Evolutionary conservation across 1,140 invertebrate genomes (phyloP).

Genomic region (Pogonus chalceus): DNA sequence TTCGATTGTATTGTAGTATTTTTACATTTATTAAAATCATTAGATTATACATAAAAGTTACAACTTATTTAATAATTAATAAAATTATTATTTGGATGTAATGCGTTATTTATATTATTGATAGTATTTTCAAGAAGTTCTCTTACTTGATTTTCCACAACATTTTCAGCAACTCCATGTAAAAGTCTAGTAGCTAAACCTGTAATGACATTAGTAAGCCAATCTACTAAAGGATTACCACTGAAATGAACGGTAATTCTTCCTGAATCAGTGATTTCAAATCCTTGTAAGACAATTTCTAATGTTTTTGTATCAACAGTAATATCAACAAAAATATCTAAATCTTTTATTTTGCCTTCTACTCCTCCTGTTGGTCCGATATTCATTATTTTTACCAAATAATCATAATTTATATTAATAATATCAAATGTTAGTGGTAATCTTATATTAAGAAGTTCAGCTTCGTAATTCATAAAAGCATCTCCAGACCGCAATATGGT

Average conservation of each 20-base stretch:
- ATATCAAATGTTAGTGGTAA: slow-evolving; percentile 6
- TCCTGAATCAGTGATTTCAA: slow-evolving; percentile 26
- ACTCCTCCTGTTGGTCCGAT: slow-evolving; percentile 38
- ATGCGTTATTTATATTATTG: slow-evolving; percentile 15
- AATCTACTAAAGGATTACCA: slow-evolving; percentile 37
- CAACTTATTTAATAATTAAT: no score
- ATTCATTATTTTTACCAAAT: slow-evolving; percentile 38
- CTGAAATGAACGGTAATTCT: slow-evolving; percentile 35
- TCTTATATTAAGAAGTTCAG: slow-evolving; percentile 33
- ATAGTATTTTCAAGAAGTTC: slow-evolving; percentile 15
- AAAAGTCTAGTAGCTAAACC: slow-evolving; percentile 34
- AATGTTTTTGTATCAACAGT: slow-evolving; percentile 28
- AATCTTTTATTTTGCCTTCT: slow-evolving; percentile 31
- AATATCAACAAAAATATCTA: slow-evolving; percentile 33
- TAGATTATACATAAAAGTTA: no score
- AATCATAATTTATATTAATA: slow-evolving; percentile 38
- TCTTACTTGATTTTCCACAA: slow-evolving; percentile 28
- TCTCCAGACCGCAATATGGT: slow-evolving; percentile 35
- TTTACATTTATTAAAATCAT: no score
- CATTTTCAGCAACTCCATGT: slow-evolving; percentile 33
- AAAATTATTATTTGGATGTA: no score
- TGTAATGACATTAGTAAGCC: slow-evolving; percentile 37
- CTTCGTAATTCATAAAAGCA: slow-evolving; percentile 35
- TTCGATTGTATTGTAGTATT: no score
- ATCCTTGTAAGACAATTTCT: slow-evolving; percentile 5